Evolutionary conservation across 2,888 invertebrate species (phyloP), one percentile per base, ranked within the genome.

Genomic region (Cyclophora punctaria): DNA sequence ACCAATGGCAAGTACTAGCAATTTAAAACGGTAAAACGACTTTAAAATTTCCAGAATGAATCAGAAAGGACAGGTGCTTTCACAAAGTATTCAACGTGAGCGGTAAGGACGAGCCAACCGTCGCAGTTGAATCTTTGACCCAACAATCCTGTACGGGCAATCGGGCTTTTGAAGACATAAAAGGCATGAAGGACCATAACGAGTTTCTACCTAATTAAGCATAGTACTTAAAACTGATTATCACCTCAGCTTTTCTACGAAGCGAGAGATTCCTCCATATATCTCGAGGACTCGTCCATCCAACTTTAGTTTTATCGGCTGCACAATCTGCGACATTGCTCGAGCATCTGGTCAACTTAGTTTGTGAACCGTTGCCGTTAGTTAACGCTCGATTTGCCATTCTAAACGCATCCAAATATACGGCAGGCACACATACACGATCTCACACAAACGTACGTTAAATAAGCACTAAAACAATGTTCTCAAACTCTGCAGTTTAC

Each of bases 181-280:
- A 20, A 20, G 2, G 20, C 20, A 20, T 20, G 20, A 20, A 20
- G 20, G 20, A 20, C 20, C 20, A 20, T 20, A 20, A 20, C 20
- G 20, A 20, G 20, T 20, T 20, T 20, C 20, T 20, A 2, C 20
- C 20, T 20, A 20, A 20, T 1, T 20, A 20, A 20, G 20, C 20
- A 20, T 20, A 20, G 20, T 20, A 20, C 20, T 20, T 20, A 20
- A 20, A 20, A 20, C 20, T 20, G 20, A 20, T 20, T 20, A 20
- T 78, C 71, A 88, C 88, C 88, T 88, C 87, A 5, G 80, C 81
- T 66, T 87, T 88, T 64, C 86, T 80, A 53, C 88, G 78, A 58
- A 88, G 63, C 41, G 88, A 88, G 57, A 88, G 76, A 60, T 88
- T 88, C 61, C 88, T 78, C 88, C 88, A 88, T 68, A 88, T 83